Base-by-base conservation (phyloP, 2,113 vertebrate species). In the Greenwoodochromis staneri region DNA sequence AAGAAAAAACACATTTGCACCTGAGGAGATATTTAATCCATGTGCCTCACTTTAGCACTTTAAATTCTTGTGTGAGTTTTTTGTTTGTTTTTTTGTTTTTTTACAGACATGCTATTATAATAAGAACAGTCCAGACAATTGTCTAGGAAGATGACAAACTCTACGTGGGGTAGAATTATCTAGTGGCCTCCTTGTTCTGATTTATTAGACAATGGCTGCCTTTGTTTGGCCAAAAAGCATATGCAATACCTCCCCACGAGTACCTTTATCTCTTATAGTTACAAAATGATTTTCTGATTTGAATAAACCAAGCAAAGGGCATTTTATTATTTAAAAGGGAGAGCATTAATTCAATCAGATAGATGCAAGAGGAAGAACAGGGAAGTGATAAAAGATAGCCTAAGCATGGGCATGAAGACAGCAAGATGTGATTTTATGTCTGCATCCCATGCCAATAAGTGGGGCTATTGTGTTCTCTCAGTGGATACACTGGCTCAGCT, bases 321-420 rank as follows among this genome's bases (percentile, higher is more conserved):
- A 83, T 90, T 91, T 93, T 88, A 88, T 85, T 89, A 92, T 94
- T 89, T 92, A 91, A 95, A 93, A 89, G 40, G 55, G 83, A 49
- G 71, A 8, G 14, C 88, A 92, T 95, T 91, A 87, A 92, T 94
- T 92, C 91, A 93, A 93, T 95, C 91, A 91, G 94, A 95, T 94
- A 89, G 87, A 89, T 91, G 82, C 34, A 87, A 83, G 84, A 81
- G 71, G 86, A 88, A 90, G 92, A 94, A 94, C 85, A 93, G 81
- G 92, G 85, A 95, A 94, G 91, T 88, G 92, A 95, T 95, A 80
- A 87, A 61, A 92, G 93, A 95, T 95, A 94, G 90, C 29, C 80
- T 49, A 38, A 89, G 69, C 83, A 82, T 38, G 42, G 59, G 66
- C 73, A 88, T 86, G 88, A 83, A 92, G 88, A 90, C 89, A 91